Conservation (phyloP, 2,888 invertebrate species). For the Gastracanthus pulcherrimus region DNA sequence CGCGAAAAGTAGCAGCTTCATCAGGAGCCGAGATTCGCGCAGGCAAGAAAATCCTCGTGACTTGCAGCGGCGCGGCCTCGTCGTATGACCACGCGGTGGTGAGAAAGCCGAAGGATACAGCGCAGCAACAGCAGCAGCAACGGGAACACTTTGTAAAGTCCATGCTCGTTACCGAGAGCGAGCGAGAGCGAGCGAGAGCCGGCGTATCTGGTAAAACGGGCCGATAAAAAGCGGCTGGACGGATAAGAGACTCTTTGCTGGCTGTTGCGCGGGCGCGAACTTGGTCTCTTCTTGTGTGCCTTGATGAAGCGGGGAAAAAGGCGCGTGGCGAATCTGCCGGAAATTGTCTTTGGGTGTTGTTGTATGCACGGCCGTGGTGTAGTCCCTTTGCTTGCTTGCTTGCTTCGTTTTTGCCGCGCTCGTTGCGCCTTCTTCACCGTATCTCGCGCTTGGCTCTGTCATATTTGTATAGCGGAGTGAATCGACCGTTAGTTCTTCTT, state of each 20-base stretch:
- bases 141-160: not conserved
- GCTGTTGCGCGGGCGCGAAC: not conserved
- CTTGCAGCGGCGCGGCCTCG: slow-evolving; percentile 27
- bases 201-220: too few relatives aligned
- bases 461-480: slow-evolving; percentile 45
- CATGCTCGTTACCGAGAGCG: not conserved
- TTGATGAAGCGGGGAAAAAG: slow-evolving; percentile 65
- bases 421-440: too few relatives aligned
- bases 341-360: slow-evolving; percentile 70
- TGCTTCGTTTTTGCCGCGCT: too few relatives aligned
- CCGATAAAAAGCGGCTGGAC: too few relatives aligned
- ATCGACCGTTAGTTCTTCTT: slow-evolving; percentile 10
- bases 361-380: too few relatives aligned
- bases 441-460: not conserved
- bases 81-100: too few relatives aligned
- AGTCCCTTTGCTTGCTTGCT: too few relatives aligned
- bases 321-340: slow-evolving; percentile 71
- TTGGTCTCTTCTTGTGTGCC: not conserved
- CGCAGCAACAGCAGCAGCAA: not conserved
- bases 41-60: slow-evolving; percentile 48
- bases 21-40: not conserved
- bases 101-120: too few relatives aligned
- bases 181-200: too few relatives aligned
- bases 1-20: slow-evolving; percentile 31
- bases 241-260: too few relatives aligned